Evolutionary conservation across 2,113 vertebrate genomes (phyloP), one percentile per base, ranked within the genome.

Genomic region (Gobiocypris rarus): DNA sequence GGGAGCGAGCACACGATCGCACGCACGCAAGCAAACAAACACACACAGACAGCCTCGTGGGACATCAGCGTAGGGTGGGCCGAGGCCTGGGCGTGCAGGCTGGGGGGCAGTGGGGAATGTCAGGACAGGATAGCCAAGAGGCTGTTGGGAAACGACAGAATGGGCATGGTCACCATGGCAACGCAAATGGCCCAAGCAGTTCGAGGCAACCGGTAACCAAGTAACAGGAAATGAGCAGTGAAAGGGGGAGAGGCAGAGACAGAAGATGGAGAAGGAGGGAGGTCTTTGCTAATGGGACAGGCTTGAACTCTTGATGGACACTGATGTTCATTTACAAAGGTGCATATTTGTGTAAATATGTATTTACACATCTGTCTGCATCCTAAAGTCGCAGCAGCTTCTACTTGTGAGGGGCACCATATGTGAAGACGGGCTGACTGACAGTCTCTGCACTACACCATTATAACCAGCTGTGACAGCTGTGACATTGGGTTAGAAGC

Each of bases 141-240:
- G 90, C 91, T 92, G 92, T 91, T 91, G 52, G 92, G 92, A 94
- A 93, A 93, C 89, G 90, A 92, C 91, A 92, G 91, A 93, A 94
- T 90, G 89, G 93, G 92, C 90, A 93, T 91, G 83, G 93, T 95
- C 91, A 85, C 93, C 93, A 95, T 93, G 93, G 94, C 92, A 95
- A 95, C 94, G 89, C 92, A 93, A 92, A 91, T 90, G 90, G 93
- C 93, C 93, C 92, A 92, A 91, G 93, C 92, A 91, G 91, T 93
- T 92, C 88, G 80, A 89, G 91, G 94, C 91, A 93, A 93, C 92
- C 90, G 93, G 93, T 95, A 95, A 94, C 94, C 94, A 93, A 95
- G 94, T 95, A 95, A 95, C 94, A 94, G 92, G 92, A 94, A 94
- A 93, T 91, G 90, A 91, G 88, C 84, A 91, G 91, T 88, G 90